Evolutionary conservation across 2,797 vertebrate genomes (phyloP), one percentile per base, ranked within the genome.

Genomic region (Hoplostethus mediterraneus): DNA sequence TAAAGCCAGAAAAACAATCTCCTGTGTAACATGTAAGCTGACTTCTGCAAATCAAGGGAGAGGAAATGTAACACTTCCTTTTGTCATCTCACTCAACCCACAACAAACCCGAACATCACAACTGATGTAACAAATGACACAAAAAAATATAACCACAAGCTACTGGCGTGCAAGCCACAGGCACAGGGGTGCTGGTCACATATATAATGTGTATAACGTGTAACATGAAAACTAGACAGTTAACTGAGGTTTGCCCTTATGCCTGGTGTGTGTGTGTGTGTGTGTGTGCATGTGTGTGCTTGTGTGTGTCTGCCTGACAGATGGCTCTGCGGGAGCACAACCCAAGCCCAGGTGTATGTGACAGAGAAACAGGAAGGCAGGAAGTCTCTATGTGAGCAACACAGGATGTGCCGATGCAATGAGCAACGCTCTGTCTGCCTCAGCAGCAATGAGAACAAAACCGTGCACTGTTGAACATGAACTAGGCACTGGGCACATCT

Each of bases 281-380:
- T 56, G 13, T 45, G 49, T 52, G 47, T 62, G 52, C 54, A 25
- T 63, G 31, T 25, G 64, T 52, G 1, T 3, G 58, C 42, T 30
- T 54, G 59, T 25, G 17, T 52, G 17, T 58, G 58, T 67, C 56
- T 72, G 63, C 36, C 1, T 74, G 84, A 87, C 86, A 91, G 84
- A 89, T 81, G 89, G 89, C 83, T 81, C 80, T 87, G 63, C 75
- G 56, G 80, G 74, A 87, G 70, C 53, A 51, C 83, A 79, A 84
- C 79, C 71, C 63, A 78, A 80, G 81, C 86, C 85, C 90, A 93
- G 91, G 91, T 92, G 90, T 86, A 74, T 72, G 75, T 62, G 77
- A 82, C 85, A 81, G 86, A 88, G 83, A 85, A 88, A 91, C 87
- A 90, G 90, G 86, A 90, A 88, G 84, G 56, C 89, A 90, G 92